Percentiles rank a stretch among this genome's conserved stretches.
phyloP scores from a whole-genome alignment of 1,140 invertebrate species.

The Aplysia californica region DNA sequence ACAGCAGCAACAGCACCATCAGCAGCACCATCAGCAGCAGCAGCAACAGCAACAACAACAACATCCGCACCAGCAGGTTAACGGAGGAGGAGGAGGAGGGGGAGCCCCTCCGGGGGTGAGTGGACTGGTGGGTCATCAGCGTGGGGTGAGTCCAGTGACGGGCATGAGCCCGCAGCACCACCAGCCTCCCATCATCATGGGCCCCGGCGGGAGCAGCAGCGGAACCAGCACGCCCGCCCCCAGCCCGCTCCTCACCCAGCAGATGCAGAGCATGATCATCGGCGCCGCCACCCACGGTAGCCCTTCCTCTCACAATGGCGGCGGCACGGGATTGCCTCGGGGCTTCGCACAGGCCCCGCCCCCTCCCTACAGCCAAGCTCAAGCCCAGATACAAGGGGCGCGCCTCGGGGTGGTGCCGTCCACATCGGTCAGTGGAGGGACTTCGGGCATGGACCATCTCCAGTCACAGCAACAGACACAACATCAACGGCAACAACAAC shows the following conservation, averaged over 20 bases:
- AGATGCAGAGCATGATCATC: conserved; percentile 12
- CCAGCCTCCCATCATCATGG: neutral
- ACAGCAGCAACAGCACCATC: too few species aligned
- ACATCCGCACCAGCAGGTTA: too few species aligned
- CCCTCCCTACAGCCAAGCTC: conserved; percentile 69
- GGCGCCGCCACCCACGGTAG: neutral
- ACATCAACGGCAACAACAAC: too few species aligned
- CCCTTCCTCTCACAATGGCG: neutral
- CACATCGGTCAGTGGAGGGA: neutral
- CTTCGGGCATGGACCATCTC: neutral
- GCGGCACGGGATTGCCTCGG: conserved; percentile 30
- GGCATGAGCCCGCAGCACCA: conserved; percentile 16
- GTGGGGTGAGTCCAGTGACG: conserved; percentile 79
- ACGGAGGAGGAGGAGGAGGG: conserved; percentile 27
- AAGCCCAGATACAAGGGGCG: conserved; percentile 86
- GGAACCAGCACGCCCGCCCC: conserved; percentile 36
- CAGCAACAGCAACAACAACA: conserved; percentile 29
- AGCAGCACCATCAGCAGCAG: too few species aligned
- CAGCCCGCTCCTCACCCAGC: conserved; percentile 14
- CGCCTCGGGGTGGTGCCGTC: neutral
- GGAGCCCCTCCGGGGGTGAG: too few species aligned
- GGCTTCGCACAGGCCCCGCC: conserved; percentile 35
- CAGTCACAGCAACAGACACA: conserved; percentile 41
- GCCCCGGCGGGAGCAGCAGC: conserved; percentile 32
- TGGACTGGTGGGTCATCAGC: conserved; percentile 52